Evolutionary conservation across 2,888 invertebrate species (phyloP), one percentile per base, ranked within the genome.

Genomic region (Dicranocentrus wangi): DNA sequence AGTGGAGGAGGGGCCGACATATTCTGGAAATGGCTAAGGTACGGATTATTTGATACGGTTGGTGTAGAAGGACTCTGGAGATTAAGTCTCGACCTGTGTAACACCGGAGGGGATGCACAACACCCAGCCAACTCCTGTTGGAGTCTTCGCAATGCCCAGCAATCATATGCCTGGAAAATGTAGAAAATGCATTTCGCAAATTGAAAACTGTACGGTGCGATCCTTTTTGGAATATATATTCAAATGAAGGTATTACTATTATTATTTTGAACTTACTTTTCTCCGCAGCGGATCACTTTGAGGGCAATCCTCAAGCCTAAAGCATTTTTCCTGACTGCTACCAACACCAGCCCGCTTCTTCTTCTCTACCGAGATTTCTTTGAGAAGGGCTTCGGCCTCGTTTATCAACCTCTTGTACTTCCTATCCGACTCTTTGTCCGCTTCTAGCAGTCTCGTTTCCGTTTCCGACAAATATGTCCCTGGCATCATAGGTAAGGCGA

Each of bases 271-370:
- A n/a, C 23, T 73, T 82, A 86, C 87, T 83, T 87, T 87, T 72
- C 87, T 73, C 25, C 85, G 68, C 7, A 87, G 80, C 39, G 87
- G 87, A 85, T 87, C 87, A 81, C 87, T 87, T 60, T 87, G 87
- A 19, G 87, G 87, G 77, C 87, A 87, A 51, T 84, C 87, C 21
- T 85, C 86, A 39, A 76, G 13, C 19, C 73, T 53, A n/a, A 84
- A 70, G 51, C 65, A 23, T 66, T 82, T 69, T 21, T 76, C 55
- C 47, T 60, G 61, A n/a, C 7, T 27, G 1, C 21, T 58, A 19
- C 55, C 70, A 19, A 43, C 71, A 63, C 75, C 79, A 27, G 72
- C 63, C 1, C 81, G 82, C 53, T 81, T 83, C 2, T 79, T 69
- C 43, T 84, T 86, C 65, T 85, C 85, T 5, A 83, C 82, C 1